A percentile compares a stretch with the other conserved stretches of the same genome.
Evolutionary conservation across 2,797 vertebrate genomes (phyloP).

Genomic region (Distichodus sexfasciatus): DNA sequence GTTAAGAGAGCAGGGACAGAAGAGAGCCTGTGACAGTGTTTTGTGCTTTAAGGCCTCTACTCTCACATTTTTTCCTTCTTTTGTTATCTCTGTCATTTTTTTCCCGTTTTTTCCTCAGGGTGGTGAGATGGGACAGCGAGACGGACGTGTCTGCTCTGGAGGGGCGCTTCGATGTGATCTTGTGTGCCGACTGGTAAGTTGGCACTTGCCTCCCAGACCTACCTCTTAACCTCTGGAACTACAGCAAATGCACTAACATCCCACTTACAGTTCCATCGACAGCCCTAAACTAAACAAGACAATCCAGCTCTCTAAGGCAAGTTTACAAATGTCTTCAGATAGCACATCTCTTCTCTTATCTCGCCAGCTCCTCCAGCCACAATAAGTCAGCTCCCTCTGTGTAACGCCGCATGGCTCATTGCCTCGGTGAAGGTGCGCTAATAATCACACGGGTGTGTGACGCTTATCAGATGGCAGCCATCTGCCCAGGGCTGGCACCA

Average conservation of each 20-base stretch:
- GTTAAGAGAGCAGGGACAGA: background rate
- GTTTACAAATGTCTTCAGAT: background rate
- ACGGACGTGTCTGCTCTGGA: constrained; percentile 89
- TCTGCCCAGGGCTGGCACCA: constrained; percentile 87
- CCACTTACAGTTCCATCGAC: background rate
- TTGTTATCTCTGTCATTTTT: background rate
- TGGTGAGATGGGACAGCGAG: constrained; percentile 98
- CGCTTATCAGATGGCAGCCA: constrained; percentile 87
- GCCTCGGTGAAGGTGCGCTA: constrained; percentile 75
- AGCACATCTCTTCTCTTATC: constrained; percentile 28
- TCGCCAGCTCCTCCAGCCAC: constrained; percentile 67
- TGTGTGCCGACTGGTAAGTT: constrained; percentile 99
- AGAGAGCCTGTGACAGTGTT: background rate
- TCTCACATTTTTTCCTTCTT: background rate
- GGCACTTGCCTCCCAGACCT: background rate
- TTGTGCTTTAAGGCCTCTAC: background rate
- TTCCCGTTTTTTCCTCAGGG: constrained; percentile 69
- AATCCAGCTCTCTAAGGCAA: background rate
- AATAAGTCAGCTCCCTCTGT: constrained; percentile 82
- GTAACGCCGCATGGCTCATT: constrained; percentile 80
- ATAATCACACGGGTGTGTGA: constrained; percentile 85
- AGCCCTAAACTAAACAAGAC: background rate
- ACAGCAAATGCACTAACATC: background rate
- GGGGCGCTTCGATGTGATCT: constrained; percentile 95
- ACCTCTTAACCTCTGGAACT: background rate